A percentile compares a stretch with the other conserved stretches of the same genome.
Conservation (phyloP, 2,113 vertebrate genomes). For the Copsychus sechellarum region DNA sequence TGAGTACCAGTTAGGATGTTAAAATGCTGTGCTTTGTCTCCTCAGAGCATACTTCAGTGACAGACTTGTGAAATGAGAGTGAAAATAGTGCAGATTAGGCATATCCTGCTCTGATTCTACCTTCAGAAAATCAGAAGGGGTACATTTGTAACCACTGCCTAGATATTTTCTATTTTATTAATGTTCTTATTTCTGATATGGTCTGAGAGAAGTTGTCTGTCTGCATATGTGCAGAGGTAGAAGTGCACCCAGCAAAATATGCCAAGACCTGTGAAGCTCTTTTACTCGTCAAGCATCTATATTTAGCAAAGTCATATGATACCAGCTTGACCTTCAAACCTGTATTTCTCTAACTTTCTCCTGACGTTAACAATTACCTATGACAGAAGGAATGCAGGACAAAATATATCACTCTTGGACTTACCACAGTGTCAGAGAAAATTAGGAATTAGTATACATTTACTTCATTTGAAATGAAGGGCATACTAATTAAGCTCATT, state of each 20-base stretch:
- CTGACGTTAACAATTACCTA: neutral
- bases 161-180: neutral
- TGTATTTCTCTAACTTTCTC: neutral
- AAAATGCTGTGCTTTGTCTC: neutral
- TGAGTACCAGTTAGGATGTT: neutral
- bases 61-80: neutral
- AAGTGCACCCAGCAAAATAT: neutral
- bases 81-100: neutral
- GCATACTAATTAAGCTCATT: neutral
- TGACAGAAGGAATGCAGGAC: neutral
- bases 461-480: neutral
- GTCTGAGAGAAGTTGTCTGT: neutral
- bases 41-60: neutral
- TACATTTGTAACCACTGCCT: neutral
- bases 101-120: neutral
- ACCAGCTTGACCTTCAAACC: conserved; percentile 26
- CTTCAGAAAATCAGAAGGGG: neutral
- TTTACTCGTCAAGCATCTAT: neutral
- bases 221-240: neutral
- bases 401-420: neutral
- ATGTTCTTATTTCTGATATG: neutral
- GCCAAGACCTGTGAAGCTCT: neutral
- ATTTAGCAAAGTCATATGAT: neutral
- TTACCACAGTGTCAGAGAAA: neutral
- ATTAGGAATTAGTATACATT: neutral